Evolutionary conservation across 1,140 invertebrate genomes (phyloP), one percentile per base, ranked within the genome.

Genomic region (Leptinotarsa defecta): DNA sequence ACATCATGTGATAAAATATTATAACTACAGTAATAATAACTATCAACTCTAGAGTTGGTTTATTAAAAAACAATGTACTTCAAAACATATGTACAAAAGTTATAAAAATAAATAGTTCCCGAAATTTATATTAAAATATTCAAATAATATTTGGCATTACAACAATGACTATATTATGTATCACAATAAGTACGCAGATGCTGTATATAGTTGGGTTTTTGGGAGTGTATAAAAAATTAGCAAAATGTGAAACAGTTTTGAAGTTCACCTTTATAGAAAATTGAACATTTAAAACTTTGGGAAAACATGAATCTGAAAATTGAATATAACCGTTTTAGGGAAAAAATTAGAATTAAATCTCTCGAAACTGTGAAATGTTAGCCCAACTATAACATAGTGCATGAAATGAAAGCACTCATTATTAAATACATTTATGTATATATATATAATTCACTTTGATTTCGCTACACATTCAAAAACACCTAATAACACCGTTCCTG

Each of bases 31-130:
- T 43, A 34, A 34, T 34, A 34, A 8, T 34, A 43, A 43, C 34
- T 43, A 43, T 43, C 8, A 43, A 43, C 34, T 43, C 34, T 57
- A 57, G 15, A 57, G 17, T 57, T 57, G 52, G 52, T 57, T 15
- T 57, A 57, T 57, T 17, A n/a, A 57, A 57, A 57, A 57, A 57
- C 15, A 57, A 57, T 43, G 34, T 43, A 57, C 52, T 57, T 19
- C 15, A 57, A 57, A 15, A 57, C 11, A 43, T 43, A 57, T 68
- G 67, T 68, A 68, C 67, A 68, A 68, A 68, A 68, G 24, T 68
- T 68, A 67, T 67, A 68, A 68, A 68, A 68, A 68, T 68, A 68
- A 68, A 48, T 68, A 48, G 43, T 3, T 68, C 43, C 43, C 43
- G 11, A 68, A 43, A 68, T 48, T 6, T 65, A 19, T 68, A 34